Base-by-base conservation (phyloP, 2,888 invertebrate genomes). In the Plutella xylostella region DNA sequence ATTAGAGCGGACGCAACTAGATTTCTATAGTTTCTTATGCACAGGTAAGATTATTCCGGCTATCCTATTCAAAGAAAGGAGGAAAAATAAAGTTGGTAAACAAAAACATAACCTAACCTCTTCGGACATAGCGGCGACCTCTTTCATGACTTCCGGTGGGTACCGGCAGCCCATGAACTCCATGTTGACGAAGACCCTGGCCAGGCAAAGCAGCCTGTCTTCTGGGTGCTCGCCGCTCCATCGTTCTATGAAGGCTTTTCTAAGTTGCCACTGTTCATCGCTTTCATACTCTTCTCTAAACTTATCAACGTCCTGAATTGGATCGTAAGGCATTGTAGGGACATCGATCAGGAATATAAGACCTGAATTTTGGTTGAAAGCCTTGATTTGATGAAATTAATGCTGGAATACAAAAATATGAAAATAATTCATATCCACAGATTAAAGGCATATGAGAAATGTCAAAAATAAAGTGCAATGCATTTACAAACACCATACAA, bases 221-320 rank as follows among this genome's bases (percentile, higher is more conserved):
- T 85, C 78, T 2, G 85, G 63, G 56, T 86, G 86, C 33, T 79
- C 58, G n/a, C 89, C 85, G 63, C 92, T 90, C 82, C 97, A 94
- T 9, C 87, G 80, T 38, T 88, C 71, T 80, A 97, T 89, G 65
- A 97, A 98, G 35, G 87, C 85, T 55, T 87, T 88, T 37, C 94
- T 84, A 44, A 97, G 72, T 49, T 88, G 85, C 97, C 97, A 97
- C 61, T 97, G 97, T 50, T 94, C 93, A 17, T 93, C 92, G 54
- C 92, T 92, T 74, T 97, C 97, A 59, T 92, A 90, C 48, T 89
- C 92, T 48, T 89, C 89, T 66, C 85, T 89, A 58, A 92, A 90
- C 51, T 87, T 82, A 28, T 94, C 90, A 2, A 94, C 76, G 58
- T 93, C 87, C 92, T 93, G 94, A 55, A 85, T 77, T 1, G 52